These are phyloP conservation scores for Drosophila atroscutellata DNA, from an alignment of 2,888 invertebrate genomes.

Conservation along the genomic window DNA sequence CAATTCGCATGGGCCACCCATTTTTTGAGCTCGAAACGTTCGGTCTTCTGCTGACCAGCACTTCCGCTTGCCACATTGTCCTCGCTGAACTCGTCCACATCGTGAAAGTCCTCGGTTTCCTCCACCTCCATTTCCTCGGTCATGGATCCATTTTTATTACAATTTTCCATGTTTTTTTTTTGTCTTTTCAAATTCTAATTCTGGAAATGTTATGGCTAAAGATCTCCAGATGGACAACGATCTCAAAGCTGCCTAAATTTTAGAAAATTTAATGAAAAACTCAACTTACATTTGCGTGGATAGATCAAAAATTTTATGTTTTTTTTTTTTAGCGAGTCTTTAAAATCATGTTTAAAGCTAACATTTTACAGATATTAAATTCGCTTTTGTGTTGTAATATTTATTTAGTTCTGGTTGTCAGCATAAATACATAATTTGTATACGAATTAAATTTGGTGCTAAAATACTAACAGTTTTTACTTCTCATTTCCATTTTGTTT, in stretches of 20 bases:
- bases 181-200: constrained; percentile 19
- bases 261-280: not conserved
- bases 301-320: not conserved
- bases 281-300: not conserved
- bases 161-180: constrained; percentile 28
- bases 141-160: constrained; percentile 37
- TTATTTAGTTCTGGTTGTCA: constrained; percentile 52
- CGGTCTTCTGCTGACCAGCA: constrained; percentile 93
- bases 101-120: constrained; percentile 90
- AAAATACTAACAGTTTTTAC: constrained; percentile 82
- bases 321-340: not conserved
- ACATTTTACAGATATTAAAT: not conserved
- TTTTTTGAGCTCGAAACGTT: constrained; percentile 99
- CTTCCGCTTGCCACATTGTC: constrained; percentile 85
- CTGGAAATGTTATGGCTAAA: not conserved
- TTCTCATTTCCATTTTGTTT: constrained; percentile 49
- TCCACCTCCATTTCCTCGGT: constrained; percentile 91
- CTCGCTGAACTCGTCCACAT: constrained; percentile 82
- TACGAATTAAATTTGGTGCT: constrained; percentile 81
- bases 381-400: constrained; percentile 24
- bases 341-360: not conserved
- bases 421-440: constrained; percentile 64
- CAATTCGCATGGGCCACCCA: constrained; percentile 99
- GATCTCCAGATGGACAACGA: not conserved
- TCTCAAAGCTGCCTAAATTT: constrained; percentile 5